Percentiles rank a stretch among this genome's conserved stretches.
phyloP scores from a whole-genome alignment of 1,140 invertebrate species.

The Drosophila lini region DNA sequence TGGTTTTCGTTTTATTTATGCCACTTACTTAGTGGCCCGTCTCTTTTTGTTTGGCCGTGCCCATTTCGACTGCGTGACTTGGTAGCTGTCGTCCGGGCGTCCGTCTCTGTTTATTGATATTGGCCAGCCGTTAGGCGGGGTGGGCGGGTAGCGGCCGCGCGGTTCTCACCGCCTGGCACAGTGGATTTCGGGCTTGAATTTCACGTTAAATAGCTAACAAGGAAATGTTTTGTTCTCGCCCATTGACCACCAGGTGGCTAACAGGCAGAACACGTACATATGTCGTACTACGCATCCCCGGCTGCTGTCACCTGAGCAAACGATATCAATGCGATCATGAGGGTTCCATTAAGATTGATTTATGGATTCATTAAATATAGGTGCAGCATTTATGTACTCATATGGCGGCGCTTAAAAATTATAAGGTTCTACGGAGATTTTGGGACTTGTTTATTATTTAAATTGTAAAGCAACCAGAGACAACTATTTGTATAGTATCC shows the following conservation, averaged over 20 bases:
- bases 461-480: not conserved
- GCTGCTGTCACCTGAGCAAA: conserved; percentile 58
- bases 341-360: conserved; percentile 54
- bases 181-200: conserved; percentile 55
- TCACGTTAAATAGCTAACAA: conserved; percentile 79
- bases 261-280: conserved; percentile 60
- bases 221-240: conserved; percentile 58
- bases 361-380: conserved; percentile 43
- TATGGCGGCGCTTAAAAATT: not conserved
- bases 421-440: conserved; percentile 9
- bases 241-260: conserved; percentile 30
- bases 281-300: conserved; percentile 7
- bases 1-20: conserved; percentile 68
- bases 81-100: conserved; percentile 41
- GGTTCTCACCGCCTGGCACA: conserved; percentile 60
- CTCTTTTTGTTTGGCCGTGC: conserved; percentile 66
- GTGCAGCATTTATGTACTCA: conserved; percentile 23
- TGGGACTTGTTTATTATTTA: not conserved
- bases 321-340: conserved; percentile 50
- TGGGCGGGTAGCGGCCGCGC: conserved; percentile 1
- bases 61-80: conserved; percentile 79
- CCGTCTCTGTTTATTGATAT: conserved; percentile 52
- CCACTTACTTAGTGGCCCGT: conserved; percentile 38
- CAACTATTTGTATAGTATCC: too few species aligned
- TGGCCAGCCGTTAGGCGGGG: conserved; percentile 25